Base-by-base conservation (phyloP, 1,140 invertebrate genomes). In the Pogonomyrmex barbatus region DNA sequence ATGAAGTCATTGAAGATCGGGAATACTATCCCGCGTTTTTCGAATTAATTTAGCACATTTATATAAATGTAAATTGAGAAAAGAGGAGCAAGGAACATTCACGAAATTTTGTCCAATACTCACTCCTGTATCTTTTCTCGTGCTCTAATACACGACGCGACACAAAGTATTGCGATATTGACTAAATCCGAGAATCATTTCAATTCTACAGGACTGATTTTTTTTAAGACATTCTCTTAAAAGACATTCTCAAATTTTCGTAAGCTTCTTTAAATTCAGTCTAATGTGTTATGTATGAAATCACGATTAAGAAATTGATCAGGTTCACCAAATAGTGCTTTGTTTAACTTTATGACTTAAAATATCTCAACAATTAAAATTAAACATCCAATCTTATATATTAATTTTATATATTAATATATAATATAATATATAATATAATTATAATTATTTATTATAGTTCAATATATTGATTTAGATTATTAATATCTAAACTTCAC, bases 241-340 rank as follows among this genome's bases (percentile, higher is more conserved):
- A 12, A 77, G 9, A 8, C 63, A 5, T 10, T 3, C 36, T 63
- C 56, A 39, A 14, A 45, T 77, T 14, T 45, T 62, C 9, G 36
- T 24, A 45, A 2, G 14, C 33, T 77, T 62, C 39, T 63, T 77
- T 56, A 42, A n/a, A 42, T 76, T 60, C 56, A 76, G 6, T 5
- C n/a, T 42, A 33, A 47, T 45, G 24, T 60, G 9, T 60, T 42
- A 6, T 77, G 62, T 33, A 33, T 14, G 2, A 30, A 45, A 62
- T 60, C 24, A n/a, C 36, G 71, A 71, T 52, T 50, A 52, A 71
- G 17, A 39, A 54, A 54, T 71, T 71, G 52, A 65, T 63, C 24
- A 24, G 39, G n/a, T 39, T 24, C 8, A 52, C 9, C 17, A 1
- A 67, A 67, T 9, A 17, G 4, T 14, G 17, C 17, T 17, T 36